Evolutionary conservation across 1,140 invertebrate genomes (phyloP).

Genomic region (Ostrea edulis): DNA sequence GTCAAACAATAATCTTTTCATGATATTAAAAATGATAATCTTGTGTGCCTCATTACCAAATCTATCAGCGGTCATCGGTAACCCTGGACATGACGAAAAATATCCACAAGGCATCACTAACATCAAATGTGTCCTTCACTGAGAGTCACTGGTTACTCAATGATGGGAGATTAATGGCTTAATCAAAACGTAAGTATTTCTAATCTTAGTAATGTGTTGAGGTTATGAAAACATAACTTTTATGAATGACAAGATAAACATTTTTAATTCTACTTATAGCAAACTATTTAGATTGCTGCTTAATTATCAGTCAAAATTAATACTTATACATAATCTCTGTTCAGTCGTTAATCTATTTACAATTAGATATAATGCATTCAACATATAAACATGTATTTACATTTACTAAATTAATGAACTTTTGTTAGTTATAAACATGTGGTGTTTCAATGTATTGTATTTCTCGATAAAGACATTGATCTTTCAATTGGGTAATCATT

Average conservation of each 20-base stretch:
- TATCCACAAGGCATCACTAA: conserved; percentile 4
- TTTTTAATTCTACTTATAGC: too few relatives aligned
- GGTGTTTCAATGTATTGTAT: too few relatives aligned
- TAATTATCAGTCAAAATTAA: too few relatives aligned
- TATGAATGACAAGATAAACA: background rate
- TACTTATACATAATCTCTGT: too few relatives aligned
- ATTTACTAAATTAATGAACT: too few relatives aligned
- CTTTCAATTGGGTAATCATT: too few relatives aligned
- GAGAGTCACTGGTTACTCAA: background rate
- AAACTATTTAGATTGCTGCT: too few relatives aligned
- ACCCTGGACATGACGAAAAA: background rate
- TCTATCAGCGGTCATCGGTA: background rate
- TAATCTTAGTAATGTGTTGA: background rate
- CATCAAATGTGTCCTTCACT: background rate
- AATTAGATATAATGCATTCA: too few relatives aligned
- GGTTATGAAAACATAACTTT: background rate
- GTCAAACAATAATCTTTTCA: background rate
- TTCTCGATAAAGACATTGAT: too few relatives aligned
- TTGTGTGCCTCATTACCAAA: background rate
- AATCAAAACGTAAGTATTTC: background rate
- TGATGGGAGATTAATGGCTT: conserved; percentile 19
- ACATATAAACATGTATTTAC: too few relatives aligned
- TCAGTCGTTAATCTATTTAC: too few relatives aligned
- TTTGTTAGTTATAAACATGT: too few relatives aligned
- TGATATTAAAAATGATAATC: background rate